These are phyloP conservation scores for Diaperis boleti DNA, from an alignment of 2,888 invertebrate species.

Conservation along the genomic window DNA sequence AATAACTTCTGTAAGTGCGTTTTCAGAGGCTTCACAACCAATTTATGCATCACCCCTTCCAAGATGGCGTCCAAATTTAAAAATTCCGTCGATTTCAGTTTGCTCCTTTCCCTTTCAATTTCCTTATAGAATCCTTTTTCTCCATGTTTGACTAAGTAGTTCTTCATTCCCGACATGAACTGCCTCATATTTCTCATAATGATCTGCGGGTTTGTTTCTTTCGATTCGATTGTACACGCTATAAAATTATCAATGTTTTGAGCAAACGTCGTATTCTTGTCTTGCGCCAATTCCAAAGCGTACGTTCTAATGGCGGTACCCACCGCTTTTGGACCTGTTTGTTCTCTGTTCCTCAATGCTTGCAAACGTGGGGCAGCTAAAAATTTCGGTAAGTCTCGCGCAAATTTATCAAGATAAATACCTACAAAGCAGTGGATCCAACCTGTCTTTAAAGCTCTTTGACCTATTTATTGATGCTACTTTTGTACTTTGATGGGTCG, in stretches of 20 bases:
- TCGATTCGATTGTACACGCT: slow-evolving; percentile 90
- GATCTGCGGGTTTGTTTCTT: slow-evolving; percentile 86
- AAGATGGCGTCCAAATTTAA: slow-evolving; percentile 95
- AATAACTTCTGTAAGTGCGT: slow-evolving; percentile 86
- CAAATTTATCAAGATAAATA: slow-evolving; percentile 38
- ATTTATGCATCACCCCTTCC: slow-evolving; percentile 93
- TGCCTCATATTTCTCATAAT: slow-evolving; percentile 93
- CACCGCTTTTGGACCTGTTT: slow-evolving; percentile 71
- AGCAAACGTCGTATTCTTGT: slow-evolving; percentile 90
- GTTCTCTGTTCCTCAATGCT: slow-evolving; percentile 73
- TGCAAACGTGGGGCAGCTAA: slow-evolving; percentile 84
- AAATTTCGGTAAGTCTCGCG: slow-evolving; percentile 47
- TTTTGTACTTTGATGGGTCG: slow-evolving; percentile 57
- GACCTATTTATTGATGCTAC: slow-evolving; percentile 72
- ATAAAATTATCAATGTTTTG: slow-evolving; percentile 95
- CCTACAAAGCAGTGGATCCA: slow-evolving; percentile 81
- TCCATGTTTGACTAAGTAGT: slow-evolving; percentile 95
- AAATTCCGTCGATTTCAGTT: slow-evolving; percentile 91
- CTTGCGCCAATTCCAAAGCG: slow-evolving; percentile 83
- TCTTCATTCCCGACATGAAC: slow-evolving; percentile 99
- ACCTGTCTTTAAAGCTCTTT: slow-evolving; percentile 83
- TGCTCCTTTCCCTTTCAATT: slow-evolving; percentile 86
- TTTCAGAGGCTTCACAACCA: slow-evolving; percentile 89
- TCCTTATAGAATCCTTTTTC: slow-evolving; percentile 93
- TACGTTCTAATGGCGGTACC: slow-evolving; percentile 83